Evolutionary conservation across 2,888 invertebrate genomes (phyloP).

Genomic region (Branchellion lobata): DNA sequence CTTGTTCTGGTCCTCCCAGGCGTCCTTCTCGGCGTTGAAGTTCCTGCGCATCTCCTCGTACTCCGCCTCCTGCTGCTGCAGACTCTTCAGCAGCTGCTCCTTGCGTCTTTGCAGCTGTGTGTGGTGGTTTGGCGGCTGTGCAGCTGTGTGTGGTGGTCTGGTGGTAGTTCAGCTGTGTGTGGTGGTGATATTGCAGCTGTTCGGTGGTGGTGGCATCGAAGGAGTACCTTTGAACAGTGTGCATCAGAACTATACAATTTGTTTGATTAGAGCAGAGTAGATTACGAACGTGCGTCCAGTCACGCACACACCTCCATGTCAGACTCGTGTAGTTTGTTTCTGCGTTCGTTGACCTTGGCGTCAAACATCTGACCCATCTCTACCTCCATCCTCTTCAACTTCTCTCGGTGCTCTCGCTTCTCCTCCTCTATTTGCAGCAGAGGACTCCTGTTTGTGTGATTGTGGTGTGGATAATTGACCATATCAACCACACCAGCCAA

Average conservation of each 20-base stretch:
- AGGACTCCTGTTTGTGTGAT: conserved; percentile 75
- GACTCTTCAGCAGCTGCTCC: conserved; percentile 75
- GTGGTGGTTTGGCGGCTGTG: not conserved
- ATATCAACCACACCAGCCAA: not conserved
- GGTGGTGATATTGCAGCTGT: too few relatives aligned
- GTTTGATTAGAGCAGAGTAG: not conserved
- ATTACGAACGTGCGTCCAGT: not conserved
- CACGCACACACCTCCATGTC: conserved; percentile 74
- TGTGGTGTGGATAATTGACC: not conserved
- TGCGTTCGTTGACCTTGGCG: conserved; percentile 94
- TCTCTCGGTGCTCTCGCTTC: conserved; percentile 88
- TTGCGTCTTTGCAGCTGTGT: conserved; percentile 78
- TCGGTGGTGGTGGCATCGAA: too few relatives aligned
- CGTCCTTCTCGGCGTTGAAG: conserved; percentile 79
- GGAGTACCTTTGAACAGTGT: too few relatives aligned
- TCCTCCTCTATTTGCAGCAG: conserved; percentile 98
- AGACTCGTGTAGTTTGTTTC: conserved; percentile 90
- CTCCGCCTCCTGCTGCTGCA: conserved; percentile 87
- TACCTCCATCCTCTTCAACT: conserved; percentile 97
- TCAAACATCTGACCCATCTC: conserved; percentile 99
- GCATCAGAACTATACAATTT: too few relatives aligned
- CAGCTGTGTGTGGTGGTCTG: not conserved
- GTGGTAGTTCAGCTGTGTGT: too few relatives aligned
- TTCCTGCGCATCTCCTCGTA: conserved; percentile 82
- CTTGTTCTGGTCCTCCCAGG: conserved; percentile 75